A percentile compares a stretch with the other conserved stretches of the same genome.
Evolutionary conservation across 2,888 invertebrate genomes (phyloP).

Genomic region (Pseudococcus viburni): DNA sequence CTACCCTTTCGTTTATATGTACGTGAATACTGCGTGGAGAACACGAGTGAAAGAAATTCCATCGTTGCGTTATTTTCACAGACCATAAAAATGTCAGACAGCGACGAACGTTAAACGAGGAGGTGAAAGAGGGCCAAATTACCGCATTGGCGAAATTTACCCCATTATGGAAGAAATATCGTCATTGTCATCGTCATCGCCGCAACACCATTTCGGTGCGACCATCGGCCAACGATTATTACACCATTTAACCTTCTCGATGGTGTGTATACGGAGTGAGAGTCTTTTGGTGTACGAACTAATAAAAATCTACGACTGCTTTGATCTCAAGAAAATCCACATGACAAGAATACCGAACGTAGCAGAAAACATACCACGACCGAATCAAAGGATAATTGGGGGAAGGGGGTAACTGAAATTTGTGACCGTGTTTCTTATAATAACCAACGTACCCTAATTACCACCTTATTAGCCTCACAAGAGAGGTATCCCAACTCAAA

Average conservation of each 20-base stretch:
- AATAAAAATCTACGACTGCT: background rate
- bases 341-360: background rate
- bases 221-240: conserved; percentile 1
- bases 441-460: conserved; percentile 24
- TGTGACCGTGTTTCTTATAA: background rate
- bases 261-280: too few relatives aligned
- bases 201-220: background rate
- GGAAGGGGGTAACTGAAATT: background rate
- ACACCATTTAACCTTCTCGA: background rate
- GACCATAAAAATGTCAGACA: background rate
- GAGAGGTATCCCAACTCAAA: too few relatives aligned
- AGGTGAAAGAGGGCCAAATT: background rate
- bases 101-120: background rate
- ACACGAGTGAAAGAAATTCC: too few relatives aligned
- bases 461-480: background rate
- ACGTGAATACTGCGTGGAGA: too few relatives aligned
- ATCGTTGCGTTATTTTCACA: too few relatives aligned
- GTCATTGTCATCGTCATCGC: background rate
- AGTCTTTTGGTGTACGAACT: background rate
- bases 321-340: background rate
- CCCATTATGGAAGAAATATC: background rate
- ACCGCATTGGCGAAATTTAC: background rate
- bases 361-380: background rate
- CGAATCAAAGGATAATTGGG: too few relatives aligned
- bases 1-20: background rate